Conservation (phyloP, 2,888 invertebrate genomes). For the Malthinus flaveolus region DNA sequence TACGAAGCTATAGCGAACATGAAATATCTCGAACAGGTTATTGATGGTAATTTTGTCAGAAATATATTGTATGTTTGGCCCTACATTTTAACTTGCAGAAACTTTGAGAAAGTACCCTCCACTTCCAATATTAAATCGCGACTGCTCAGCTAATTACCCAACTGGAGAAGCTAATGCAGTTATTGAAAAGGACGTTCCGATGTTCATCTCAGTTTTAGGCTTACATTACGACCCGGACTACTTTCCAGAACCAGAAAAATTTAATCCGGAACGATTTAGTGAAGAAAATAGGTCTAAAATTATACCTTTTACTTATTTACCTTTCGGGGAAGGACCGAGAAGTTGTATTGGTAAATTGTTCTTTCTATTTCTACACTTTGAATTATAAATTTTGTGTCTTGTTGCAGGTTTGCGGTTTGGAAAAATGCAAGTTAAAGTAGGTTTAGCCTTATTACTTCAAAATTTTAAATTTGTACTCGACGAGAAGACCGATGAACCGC, state of each 20-base stretch:
- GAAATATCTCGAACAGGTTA: constrained; percentile 55
- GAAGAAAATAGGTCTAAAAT: constrained; percentile 39
- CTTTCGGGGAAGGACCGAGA: constrained; percentile 45
- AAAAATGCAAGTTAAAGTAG: constrained; percentile 36
- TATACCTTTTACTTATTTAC: constrained; percentile 39
- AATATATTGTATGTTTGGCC: neutral
- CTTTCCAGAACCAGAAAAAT: constrained; percentile 32
- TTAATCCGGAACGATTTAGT: constrained; percentile 35
- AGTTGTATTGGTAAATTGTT: constrained; percentile 39
- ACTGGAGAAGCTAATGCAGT: constrained; percentile 22
- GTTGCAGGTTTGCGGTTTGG: constrained; percentile 38
- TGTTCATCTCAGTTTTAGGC: constrained; percentile 30
- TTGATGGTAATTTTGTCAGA: constrained; percentile 42
- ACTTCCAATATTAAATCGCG: constrained; percentile 28
- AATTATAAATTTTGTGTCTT: neutral
- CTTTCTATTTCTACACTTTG: neutral
- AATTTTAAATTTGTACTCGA: constrained; percentile 48
- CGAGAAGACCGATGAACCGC: constrained; percentile 36
- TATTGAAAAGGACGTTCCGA: constrained; percentile 29
- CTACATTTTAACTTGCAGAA: constrained; percentile 32
- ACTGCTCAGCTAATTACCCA: neutral
- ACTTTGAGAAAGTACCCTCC: constrained; percentile 35
- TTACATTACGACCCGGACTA: constrained; percentile 34
- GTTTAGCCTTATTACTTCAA: constrained; percentile 30
- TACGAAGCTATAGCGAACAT: constrained; percentile 54